Base-by-base conservation (phyloP, 1,140 invertebrate genomes). In the Battus philenor region DNA sequence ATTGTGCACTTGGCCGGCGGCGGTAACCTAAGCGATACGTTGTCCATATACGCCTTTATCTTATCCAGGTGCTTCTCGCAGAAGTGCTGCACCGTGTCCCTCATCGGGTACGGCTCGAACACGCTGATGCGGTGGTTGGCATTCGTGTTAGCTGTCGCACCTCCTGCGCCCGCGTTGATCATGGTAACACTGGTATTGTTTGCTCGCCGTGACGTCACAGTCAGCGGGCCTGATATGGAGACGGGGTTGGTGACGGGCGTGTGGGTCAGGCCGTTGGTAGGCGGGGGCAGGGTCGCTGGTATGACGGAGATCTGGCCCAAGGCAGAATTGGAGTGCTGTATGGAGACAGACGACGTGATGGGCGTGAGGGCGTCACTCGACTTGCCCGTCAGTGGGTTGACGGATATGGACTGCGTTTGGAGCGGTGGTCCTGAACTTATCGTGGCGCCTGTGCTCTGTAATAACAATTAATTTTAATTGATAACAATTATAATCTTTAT, bases 41-140 rank as follows among this genome's bases (percentile, higher is more conserved):
- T 94, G 48, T 94, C 92, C 93, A 97, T 96, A 66, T 96, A 97
- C 4, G 89, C 87, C 75, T 95, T 95, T 30, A 97, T 97, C 77
- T 95, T 97, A 59, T 94, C 91, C 47, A 97, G 87, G 82, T 97
- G 95, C 82, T 97, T 97, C 74, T 97, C 95, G 87, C 95, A 97
- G 82, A 97, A 97, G 80, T 97, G 94, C 71, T 97, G 94, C 9
- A 97, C 93, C 1, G 95, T 95, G 77, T 97, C 96, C 15, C 93
- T 74, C 93, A 95, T 95, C 1, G 88, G 93, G 75, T 93, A 95
- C 5, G 94, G 94, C 72, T 95, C 93, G 80, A 95, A 95, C 15
- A 94, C 93, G 64, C 93, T 94, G 68, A 95, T 94, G 44, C 93
- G 86, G 81, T 95, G 90, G 55, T 89, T 88, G 31, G 89, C 47